These are phyloP conservation scores for Osmoderma eremita DNA, from an alignment of 2,888 invertebrate species.

Conservation along the genomic window DNA sequence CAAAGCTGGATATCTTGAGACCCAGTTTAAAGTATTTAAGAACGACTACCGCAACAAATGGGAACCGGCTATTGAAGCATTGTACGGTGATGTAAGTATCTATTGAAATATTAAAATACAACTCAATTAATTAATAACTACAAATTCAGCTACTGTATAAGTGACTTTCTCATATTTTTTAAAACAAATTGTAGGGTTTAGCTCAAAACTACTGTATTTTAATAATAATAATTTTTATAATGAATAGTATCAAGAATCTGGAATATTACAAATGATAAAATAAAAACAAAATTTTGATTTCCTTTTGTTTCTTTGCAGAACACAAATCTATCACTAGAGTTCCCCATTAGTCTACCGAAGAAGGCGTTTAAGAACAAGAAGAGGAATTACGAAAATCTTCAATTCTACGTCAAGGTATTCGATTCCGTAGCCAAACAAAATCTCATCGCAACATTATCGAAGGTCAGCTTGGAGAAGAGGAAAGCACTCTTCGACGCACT, in stretches of 20 bases:
- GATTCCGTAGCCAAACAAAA: constrained; percentile 29
- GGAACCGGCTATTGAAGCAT: constrained; percentile 4
- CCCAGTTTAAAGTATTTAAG: constrained; percentile 21
- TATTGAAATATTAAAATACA: not conserved
- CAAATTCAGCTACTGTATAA: not conserved
- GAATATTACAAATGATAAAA: too few relatives aligned
- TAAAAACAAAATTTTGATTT: too few relatives aligned
- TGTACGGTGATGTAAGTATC: constrained; percentile 32
- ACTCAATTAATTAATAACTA: not conserved
- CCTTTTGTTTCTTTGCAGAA: constrained; percentile 15
- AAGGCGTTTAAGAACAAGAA: constrained; percentile 13
- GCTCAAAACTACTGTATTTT: too few relatives aligned
- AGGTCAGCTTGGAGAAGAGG: constrained; percentile 56
- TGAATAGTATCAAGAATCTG: too few relatives aligned
- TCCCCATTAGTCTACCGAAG: constrained; percentile 7
- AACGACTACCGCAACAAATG: constrained; percentile 11
- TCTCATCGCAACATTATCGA: constrained; percentile 58
- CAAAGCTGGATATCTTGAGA: constrained; percentile 19
- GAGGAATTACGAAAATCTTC: constrained; percentile 34
- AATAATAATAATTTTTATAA: too few relatives aligned
- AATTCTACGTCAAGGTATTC: constrained; percentile 18
- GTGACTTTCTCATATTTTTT: not conserved
- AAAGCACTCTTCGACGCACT: constrained; percentile 63
- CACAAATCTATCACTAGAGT: not conserved
- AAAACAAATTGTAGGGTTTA: too few relatives aligned